Percentiles rank a stretch among this genome's conserved stretches.
Conservation (phyloP, 2,888 invertebrate genomes). For the Andrena bicolor region DNA sequence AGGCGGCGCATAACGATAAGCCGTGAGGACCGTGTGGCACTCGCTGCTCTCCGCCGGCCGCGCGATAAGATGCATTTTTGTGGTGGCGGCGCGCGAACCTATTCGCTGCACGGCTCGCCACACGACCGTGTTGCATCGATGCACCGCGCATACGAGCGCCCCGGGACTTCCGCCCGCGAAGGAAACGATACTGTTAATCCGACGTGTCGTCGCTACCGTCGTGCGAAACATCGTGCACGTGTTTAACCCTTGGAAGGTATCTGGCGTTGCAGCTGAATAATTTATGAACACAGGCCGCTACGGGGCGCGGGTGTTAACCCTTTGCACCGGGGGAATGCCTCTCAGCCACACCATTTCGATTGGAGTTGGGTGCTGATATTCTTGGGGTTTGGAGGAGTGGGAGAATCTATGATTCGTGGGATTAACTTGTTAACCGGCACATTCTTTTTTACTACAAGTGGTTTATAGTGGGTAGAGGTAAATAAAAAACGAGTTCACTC, state of each 20-base stretch:
- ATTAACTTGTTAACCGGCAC: no score
- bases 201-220: slow-evolving; percentile 22
- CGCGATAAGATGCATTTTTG: slow-evolving; percentile 30
- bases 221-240: neutral
- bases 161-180: slow-evolving; percentile 22
- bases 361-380: no score
- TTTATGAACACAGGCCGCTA: neutral
- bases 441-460: no score
- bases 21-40: neutral
- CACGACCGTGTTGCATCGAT: slow-evolving; percentile 27
- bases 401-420: no score
- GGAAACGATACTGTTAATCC: slow-evolving; percentile 41
- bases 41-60: neutral
- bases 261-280: neutral
- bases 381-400: no score
- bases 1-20: slow-evolving; percentile 28
- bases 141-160: slow-evolving; percentile 7
- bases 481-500: no score
- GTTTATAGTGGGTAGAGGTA: no score
- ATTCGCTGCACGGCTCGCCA: neutral
- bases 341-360: no score
- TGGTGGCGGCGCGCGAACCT: neutral
- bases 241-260: neutral
- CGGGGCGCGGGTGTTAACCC: no score
- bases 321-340: no score